Evolutionary conservation across 2,113 vertebrate species (phyloP).

Genomic region (Procapra przewalskii): DNA sequence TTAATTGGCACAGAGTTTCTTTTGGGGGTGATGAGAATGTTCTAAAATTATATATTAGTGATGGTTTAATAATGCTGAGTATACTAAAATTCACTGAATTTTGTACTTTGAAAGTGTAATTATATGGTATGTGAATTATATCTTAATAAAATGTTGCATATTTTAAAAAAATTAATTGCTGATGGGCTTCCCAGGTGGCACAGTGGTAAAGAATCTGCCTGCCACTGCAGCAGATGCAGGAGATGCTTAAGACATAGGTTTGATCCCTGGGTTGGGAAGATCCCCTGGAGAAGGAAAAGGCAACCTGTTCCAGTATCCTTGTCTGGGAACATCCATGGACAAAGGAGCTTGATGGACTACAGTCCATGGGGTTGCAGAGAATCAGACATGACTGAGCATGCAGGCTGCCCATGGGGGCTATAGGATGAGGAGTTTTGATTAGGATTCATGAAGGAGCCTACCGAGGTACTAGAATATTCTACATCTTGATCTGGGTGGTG

Average conservation of each 20-base stretch:
- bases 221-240: neutral
- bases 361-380: neutral
- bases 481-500: neutral
- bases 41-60: slow-evolving; percentile 1
- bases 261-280: neutral
- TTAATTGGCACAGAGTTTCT: neutral
- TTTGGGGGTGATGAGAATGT: neutral
- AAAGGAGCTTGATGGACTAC: neutral
- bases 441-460: neutral
- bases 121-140: neutral
- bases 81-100: neutral
- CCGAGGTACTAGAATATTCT: neutral
- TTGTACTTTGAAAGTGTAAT: neutral
- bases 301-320: neutral
- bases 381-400: neutral
- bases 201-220: neutral
- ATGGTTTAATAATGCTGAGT: neutral
- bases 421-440: neutral
- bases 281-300: neutral
- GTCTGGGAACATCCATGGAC: neutral
- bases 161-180: neutral
- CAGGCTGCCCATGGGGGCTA: neutral
- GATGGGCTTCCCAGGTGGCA: neutral
- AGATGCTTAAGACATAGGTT: neutral
- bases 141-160: neutral